phyloP scores from a whole-genome alignment of 2,797 vertebrate genomes.

The Alfaro cultratus region DNA sequence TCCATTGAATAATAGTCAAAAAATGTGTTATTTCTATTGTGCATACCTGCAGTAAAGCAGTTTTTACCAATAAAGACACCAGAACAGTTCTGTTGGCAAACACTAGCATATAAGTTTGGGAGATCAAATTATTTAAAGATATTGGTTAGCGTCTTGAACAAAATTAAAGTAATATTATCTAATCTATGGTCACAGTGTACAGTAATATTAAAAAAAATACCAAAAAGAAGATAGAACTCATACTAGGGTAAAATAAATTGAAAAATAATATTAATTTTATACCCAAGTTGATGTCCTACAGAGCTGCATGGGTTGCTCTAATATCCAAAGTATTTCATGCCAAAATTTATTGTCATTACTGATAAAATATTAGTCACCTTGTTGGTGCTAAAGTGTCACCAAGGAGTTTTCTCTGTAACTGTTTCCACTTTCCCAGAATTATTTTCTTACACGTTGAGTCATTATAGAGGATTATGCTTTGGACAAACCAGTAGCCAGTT shows the following conservation, averaged over 20 bases:
- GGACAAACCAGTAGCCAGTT: conserved; percentile 5
- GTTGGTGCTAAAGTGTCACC: background rate
- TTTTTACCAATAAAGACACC: background rate
- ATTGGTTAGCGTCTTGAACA: background rate
- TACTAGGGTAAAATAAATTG: background rate
- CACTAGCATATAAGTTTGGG: background rate
- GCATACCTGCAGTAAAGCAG: background rate
- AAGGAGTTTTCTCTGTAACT: background rate
- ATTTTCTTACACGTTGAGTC: background rate
- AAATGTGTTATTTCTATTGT: background rate
- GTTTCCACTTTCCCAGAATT: conserved; percentile 12
- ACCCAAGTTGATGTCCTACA: background rate
- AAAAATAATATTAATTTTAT: background rate
- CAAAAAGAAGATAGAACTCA: background rate
- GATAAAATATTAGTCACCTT: background rate
- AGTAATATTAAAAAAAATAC: background rate
- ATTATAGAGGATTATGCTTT: conserved; percentile 15
- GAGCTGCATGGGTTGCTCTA: background rate
- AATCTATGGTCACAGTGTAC: background rate
- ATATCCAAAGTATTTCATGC: background rate
- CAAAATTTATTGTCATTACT: background rate
- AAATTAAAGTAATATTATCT: background rate
- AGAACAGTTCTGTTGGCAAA: background rate
- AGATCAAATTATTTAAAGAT: background rate
- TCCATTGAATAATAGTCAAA: background rate